Conservation (phyloP, 2,113 vertebrate genomes). For the Epinephelus lanceolatus region DNA sequence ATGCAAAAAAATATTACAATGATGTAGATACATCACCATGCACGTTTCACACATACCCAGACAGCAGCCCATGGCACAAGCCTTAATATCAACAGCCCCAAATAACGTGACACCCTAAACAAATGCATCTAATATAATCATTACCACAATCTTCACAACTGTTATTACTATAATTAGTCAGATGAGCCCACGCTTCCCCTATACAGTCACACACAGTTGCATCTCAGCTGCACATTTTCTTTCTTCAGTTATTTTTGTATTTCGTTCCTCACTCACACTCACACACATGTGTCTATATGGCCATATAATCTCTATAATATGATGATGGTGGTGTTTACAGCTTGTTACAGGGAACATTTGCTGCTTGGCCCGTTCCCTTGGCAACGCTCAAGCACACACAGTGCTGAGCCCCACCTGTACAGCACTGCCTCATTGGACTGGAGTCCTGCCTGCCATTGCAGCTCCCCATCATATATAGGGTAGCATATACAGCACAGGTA, state of each 20-base stretch:
- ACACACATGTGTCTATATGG: slow-evolving; percentile 33
- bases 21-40: neutral
- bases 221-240: neutral
- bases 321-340: slow-evolving; percentile 73
- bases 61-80: neutral
- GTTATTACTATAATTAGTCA: neutral
- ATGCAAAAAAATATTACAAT: neutral
- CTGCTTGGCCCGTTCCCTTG: slow-evolving; percentile 82
- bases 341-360: slow-evolving; percentile 69
- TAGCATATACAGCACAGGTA: neutral
- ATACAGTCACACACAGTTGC: neutral
- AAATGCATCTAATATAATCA: slow-evolving; percentile 2
- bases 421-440: slow-evolving; percentile 43
- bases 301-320: slow-evolving; percentile 49
- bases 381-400: slow-evolving; percentile 77
- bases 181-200: neutral
- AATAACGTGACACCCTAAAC: slow-evolving; percentile 26
- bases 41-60: neutral
- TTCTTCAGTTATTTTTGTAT: neutral
- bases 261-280: neutral
- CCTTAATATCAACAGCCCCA: slow-evolving; percentile 3
- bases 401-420: slow-evolving; percentile 67
- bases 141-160: neutral
- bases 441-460: slow-evolving; percentile 57
- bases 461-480: slow-evolving; percentile 9